Percentiles rank a stretch among this genome's conserved stretches.
Evolutionary conservation across 2,113 vertebrate genomes (phyloP).

Genomic region (Epinephelus moara): DNA sequence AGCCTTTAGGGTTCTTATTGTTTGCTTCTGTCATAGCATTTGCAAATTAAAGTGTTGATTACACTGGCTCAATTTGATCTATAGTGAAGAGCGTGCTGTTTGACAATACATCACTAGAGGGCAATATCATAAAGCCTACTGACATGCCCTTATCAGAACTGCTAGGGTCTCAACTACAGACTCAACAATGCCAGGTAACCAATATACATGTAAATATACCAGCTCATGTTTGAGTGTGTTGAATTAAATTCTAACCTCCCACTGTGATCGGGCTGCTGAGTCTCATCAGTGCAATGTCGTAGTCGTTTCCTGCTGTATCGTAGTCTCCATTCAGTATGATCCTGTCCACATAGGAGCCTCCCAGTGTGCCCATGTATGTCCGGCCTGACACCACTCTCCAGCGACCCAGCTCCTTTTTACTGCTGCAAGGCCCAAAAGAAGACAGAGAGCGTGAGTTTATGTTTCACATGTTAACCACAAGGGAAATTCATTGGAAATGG

Average conservation of each 20-base stretch:
- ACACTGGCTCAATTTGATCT: background rate
- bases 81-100: background rate
- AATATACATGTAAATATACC: background rate
- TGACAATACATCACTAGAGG: constrained; percentile 24
- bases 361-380: constrained; percentile 62
- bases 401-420: constrained; percentile 72
- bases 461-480: background rate
- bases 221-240: background rate
- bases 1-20: background rate
- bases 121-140: constrained; percentile 16
- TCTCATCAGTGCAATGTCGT: constrained; percentile 91
- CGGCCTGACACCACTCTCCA: constrained; percentile 88
- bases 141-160: background rate
- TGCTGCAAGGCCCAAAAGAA: constrained; percentile 34
- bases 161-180: background rate
- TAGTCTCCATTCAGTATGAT: constrained; percentile 84
- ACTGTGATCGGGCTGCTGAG: constrained; percentile 83
- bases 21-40: background rate
- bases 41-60: background rate
- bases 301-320: constrained; percentile 70
- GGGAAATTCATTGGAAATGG: background rate
- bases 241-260: constrained; percentile 81
- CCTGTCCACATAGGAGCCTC: constrained; percentile 85
- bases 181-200: background rate
- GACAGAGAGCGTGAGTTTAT: background rate